Conservation (phyloP, 1,140 invertebrate species). For the Chionoecetes opilio region DNA sequence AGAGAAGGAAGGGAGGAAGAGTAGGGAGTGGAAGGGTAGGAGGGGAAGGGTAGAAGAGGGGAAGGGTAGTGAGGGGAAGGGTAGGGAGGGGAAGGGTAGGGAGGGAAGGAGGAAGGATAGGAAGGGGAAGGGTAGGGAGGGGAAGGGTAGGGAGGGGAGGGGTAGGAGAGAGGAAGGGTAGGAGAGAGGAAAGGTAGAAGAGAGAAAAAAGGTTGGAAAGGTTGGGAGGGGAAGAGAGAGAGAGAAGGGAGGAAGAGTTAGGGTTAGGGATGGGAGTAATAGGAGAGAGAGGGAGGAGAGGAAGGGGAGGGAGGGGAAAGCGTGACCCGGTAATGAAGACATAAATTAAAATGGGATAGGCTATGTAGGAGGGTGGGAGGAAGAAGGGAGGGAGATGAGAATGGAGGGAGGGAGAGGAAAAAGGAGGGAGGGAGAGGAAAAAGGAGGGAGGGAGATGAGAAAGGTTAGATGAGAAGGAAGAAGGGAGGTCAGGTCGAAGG, state of each 20-base stretch:
- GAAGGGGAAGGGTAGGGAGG: no score
- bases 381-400: background rate
- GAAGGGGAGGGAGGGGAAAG: background rate
- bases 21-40: no score
- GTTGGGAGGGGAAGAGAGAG: background rate
- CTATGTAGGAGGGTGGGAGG: background rate
- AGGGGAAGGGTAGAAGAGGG: no score
- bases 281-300: background rate
- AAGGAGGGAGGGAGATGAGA: background rate
- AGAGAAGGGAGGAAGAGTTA: background rate
- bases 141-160: no score
- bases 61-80: no score
- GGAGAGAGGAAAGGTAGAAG: no score
- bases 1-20: no score
- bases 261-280: background rate
- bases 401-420: background rate
- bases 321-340: slow-evolving; percentile 5
- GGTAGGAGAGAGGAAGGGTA: no score
- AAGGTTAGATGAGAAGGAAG: background rate
- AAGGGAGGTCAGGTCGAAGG: background rate
- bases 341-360: background rate
- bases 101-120: no score
- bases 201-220: background rate
- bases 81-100: background rate
- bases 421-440: background rate